Evolutionary conservation across 2,888 invertebrate genomes (phyloP).

Genomic region (Polyommatus icarus): DNA sequence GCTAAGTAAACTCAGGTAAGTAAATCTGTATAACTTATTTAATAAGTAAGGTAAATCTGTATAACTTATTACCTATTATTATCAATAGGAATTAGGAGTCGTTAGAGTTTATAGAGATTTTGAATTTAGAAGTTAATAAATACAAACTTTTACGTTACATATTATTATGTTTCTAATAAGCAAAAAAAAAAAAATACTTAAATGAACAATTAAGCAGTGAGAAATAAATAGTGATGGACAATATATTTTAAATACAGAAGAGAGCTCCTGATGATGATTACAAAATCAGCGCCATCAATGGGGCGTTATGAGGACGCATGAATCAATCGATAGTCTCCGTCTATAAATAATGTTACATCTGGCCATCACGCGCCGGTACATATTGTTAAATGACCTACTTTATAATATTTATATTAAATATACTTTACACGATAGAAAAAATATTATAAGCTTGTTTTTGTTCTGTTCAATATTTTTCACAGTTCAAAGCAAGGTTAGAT

Average conservation of each 20-base stretch:
- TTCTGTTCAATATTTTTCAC: not conserved
- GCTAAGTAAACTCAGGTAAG: not conserved
- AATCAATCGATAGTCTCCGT: constrained; percentile 32
- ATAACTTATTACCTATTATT: too few species aligned
- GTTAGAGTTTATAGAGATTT: not conserved
- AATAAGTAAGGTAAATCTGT: not conserved
- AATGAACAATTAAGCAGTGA: too few species aligned
- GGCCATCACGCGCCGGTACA: constrained; percentile 23
- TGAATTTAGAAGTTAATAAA: not conserved
- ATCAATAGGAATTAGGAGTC: not conserved
- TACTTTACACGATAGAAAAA: not conserved
- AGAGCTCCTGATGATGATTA: not conserved
- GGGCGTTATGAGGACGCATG: constrained; percentile 24
- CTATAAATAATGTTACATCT: constrained; percentile 31
- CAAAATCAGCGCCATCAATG: constrained; percentile 6
- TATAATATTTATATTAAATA: constrained; percentile 1
- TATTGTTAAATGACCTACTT: constrained; percentile 32
- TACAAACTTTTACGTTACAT: too few species aligned
- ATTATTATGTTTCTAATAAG: too few species aligned
- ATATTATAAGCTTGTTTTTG: not conserved
- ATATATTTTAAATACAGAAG: too few species aligned
- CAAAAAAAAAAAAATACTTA: too few species aligned
- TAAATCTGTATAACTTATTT: too few species aligned
- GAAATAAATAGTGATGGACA: too few species aligned
- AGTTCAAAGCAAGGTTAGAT: not conserved